Evolutionary conservation across 2,888 invertebrate species (phyloP).

Genomic region (Phragmatobia fuliginosa): DNA sequence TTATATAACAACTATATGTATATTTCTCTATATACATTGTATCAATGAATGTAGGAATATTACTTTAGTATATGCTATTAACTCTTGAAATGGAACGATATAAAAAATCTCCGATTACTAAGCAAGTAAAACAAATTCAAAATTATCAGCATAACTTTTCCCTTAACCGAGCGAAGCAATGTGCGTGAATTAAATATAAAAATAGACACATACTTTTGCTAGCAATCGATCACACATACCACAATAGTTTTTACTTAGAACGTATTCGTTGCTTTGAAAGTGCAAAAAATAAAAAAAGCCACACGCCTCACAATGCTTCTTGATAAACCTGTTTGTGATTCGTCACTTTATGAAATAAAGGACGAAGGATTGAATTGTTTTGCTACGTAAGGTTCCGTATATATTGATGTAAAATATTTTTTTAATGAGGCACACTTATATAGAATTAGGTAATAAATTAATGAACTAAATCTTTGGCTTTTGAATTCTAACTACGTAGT

Average conservation of each 20-base stretch:
- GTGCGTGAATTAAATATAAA: constrained; percentile 8
- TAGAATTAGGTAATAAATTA: no score
- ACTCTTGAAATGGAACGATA: no score
- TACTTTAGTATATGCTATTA: no score
- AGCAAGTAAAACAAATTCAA: no score
- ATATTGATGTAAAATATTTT: not conserved
- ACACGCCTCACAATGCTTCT: constrained; percentile 43
- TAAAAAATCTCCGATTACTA: no score
- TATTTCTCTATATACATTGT: no score
- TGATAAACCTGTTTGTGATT: constrained; percentile 45
- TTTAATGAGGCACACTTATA: no score
- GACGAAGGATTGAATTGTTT: constrained; percentile 5
- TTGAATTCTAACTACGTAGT: no score
- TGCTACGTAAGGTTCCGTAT: constrained; percentile 27
- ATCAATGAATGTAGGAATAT: no score
- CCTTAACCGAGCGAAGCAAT: not conserved
- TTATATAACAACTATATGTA: no score
- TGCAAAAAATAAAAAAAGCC: constrained; percentile 35
- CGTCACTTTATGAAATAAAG: constrained; percentile 36
- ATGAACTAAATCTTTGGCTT: no score
- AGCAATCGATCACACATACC: constrained; percentile 26
- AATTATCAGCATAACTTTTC: not conserved
- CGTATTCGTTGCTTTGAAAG: constrained; percentile 22
- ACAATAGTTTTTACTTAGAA: constrained; percentile 18
- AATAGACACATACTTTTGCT: constrained; percentile 16